A percentile compares a stretch with the other conserved stretches of the same genome.
Evolutionary conservation across 2,888 invertebrate genomes (phyloP).

Genomic region (Parnassius smintheus): DNA sequence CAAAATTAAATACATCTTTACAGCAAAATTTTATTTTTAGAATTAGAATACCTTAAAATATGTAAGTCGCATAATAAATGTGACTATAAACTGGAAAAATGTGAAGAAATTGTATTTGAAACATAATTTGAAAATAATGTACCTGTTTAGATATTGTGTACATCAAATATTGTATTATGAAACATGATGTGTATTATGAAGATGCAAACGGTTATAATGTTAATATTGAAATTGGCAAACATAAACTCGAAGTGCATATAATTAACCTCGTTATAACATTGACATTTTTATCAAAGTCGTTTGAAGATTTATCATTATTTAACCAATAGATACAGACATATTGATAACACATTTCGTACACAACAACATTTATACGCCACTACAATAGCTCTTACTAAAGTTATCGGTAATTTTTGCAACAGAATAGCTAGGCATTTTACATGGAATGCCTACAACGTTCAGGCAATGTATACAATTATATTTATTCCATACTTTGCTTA

Average conservation of each 20-base stretch:
- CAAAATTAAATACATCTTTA: conserved; percentile 75
- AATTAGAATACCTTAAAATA: conserved; percentile 54
- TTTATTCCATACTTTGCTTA: too few species aligned
- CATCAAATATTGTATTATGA: too few species aligned
- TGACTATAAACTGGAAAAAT: conserved; percentile 62
- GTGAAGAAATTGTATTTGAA: too few species aligned
- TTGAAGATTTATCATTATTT: conserved; percentile 2
- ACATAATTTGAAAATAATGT: too few species aligned
- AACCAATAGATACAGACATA: conserved; percentile 7
- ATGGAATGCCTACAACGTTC: too few species aligned
- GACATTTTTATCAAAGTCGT: conserved; percentile 8
- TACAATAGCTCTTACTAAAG: conserved; percentile 37
- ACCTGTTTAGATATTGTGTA: too few species aligned
- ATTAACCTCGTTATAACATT: conserved; percentile 2
- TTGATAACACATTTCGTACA: conserved; percentile 27
- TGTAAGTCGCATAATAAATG: conserved; percentile 69
- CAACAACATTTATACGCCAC: conserved; percentile 48
- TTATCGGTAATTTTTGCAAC: too few species aligned
- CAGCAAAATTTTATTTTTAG: conserved; percentile 66
- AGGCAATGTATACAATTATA: too few species aligned
- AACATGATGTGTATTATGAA: too few species aligned
- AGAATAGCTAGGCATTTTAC: too few species aligned
- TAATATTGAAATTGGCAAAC: not conserved
- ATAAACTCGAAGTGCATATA: conserved; percentile 4
- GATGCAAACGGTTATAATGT: too few species aligned